Conservation (phyloP, 53 echinoderm and acorn worm species). For the Holothuria scabra region DNA sequence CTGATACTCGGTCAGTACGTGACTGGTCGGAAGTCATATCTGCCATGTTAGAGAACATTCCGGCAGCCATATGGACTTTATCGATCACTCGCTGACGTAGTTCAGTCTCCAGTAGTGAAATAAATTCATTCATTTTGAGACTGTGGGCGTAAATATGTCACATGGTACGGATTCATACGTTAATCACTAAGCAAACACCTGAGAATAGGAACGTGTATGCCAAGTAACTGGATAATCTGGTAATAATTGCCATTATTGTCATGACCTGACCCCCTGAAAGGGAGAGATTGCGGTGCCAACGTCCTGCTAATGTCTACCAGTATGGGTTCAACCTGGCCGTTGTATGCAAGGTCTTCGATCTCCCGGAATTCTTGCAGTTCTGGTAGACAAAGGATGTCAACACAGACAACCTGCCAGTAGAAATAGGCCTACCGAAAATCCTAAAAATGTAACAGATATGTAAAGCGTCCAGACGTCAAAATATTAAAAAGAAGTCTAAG, state of each 20-base stretch:
- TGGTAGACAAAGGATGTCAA: too few species aligned
- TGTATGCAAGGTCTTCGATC: too few species aligned
- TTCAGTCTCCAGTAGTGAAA: slow-evolving; percentile 18
- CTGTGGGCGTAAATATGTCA: slow-evolving; percentile 11
- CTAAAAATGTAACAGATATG: too few species aligned
- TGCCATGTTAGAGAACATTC: slow-evolving; percentile 28
- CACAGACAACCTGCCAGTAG: too few species aligned
- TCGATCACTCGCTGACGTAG: slow-evolving; percentile 25
- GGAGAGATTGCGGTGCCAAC: slow-evolving; percentile 20
- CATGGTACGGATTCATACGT: slow-evolving; percentile 29
- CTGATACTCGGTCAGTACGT: slow-evolving; percentile 24
- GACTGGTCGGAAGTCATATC: slow-evolving; percentile 25
- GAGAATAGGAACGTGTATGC: slow-evolving; percentile 25
- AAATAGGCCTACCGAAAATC: too few species aligned
- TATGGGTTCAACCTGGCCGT: slow-evolving; percentile 27
- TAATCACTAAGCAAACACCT: slow-evolving; percentile 16
- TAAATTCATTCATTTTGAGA: slow-evolving; percentile 28
- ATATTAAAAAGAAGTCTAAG: too few species aligned
- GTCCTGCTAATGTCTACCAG: slow-evolving; percentile 15
- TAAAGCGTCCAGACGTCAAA: too few species aligned
- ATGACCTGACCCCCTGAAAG: slow-evolving; percentile 13
- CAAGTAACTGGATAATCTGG: slow-evolving; percentile 13
- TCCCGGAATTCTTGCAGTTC: slow-evolving; percentile 17
- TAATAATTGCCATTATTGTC: slow-evolving; percentile 25
- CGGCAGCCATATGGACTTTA: slow-evolving; percentile 19